Conservation (phyloP, 2,888 invertebrate genomes). For the Plebejus anna region DNA sequence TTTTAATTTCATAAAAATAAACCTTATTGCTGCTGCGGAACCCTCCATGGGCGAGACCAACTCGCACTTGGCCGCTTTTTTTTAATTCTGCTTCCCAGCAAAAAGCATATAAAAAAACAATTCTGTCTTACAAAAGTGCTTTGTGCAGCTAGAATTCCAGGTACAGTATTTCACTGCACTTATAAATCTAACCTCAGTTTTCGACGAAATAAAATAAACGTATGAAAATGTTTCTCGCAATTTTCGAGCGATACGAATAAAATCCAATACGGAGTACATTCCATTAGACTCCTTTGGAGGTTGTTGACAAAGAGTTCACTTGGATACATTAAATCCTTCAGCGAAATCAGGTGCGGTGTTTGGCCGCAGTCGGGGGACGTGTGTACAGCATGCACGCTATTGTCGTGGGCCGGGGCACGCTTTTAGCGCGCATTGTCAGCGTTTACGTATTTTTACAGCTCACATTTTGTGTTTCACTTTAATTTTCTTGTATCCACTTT, state of each 20-base stretch:
- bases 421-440: not conserved
- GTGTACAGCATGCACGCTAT: not conserved
- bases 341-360: slow-evolving; percentile 19
- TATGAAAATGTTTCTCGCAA: not conserved
- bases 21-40: too few species aligned
- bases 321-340: slow-evolving; percentile 24
- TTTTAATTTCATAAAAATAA: too few species aligned
- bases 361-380: not conserved
- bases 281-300: slow-evolving; percentile 21
- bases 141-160: not conserved
- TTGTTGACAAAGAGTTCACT: slow-evolving; percentile 23
- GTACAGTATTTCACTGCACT: not conserved
- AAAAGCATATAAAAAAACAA: too few species aligned
- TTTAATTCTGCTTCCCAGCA: too few species aligned
- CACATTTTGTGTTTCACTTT: not conserved
- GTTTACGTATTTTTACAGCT: not conserved
- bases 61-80: too few species aligned
- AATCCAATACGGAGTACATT: slow-evolving; percentile 8
- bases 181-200: not conserved
- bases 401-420: not conserved
- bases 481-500: not conserved
- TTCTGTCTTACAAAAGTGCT: too few species aligned
- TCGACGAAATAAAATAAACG: not conserved
- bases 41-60: too few species aligned
- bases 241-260: not conserved